Evolutionary conservation across 2,113 vertebrate species (phyloP), one percentile per base, ranked within the genome.

Genomic region (Pseudorectes ferrugineus): DNA sequence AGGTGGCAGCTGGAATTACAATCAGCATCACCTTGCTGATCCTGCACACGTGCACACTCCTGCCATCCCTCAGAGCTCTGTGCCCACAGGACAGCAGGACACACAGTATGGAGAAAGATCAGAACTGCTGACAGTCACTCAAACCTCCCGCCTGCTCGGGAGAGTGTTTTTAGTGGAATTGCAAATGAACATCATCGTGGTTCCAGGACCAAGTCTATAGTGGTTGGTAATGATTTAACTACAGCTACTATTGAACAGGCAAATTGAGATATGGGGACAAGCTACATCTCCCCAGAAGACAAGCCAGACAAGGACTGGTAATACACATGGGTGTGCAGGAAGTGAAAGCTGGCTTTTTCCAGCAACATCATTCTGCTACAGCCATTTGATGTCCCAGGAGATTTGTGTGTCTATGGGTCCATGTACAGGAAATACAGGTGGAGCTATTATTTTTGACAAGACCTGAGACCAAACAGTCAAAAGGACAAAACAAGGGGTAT

Each of bases 31-130:
- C 20, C 12, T 14, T 49, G 23, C 46, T 78, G 65, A 91, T 54
- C 68, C 59, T 25, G 12, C 13, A n/a, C n/a, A 40, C 0, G 0
- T 7, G 16, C n/a, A 26, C 2, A 1, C 14, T 59, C 23, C 38
- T 0, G 0, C 21, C 23, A 31, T 6, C 23, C 35, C 28, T n/a
- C n/a, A 77, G 62, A 51, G 36, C 29, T 61, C 81, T 3, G 8
- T 29, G 29, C 23, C 23, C 49, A 24, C 9, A 6, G 49, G 42
- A 83, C 2, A 85, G 48, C 6, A 2, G 12, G n/a, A 59, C 36
- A 28, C 33, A 36, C 2, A 2, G 24, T 33, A 4, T 0, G 55
- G 35, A 51, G 45, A 42, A 49, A 6, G 19, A 45, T 1, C 19
- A 13, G 51, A 73, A 26, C 40, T 61, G n/a, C 58, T 21, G 45